phyloP scores from a whole-genome alignment of 2,113 vertebrate species.

The Isurus oxyrinchus region DNA sequence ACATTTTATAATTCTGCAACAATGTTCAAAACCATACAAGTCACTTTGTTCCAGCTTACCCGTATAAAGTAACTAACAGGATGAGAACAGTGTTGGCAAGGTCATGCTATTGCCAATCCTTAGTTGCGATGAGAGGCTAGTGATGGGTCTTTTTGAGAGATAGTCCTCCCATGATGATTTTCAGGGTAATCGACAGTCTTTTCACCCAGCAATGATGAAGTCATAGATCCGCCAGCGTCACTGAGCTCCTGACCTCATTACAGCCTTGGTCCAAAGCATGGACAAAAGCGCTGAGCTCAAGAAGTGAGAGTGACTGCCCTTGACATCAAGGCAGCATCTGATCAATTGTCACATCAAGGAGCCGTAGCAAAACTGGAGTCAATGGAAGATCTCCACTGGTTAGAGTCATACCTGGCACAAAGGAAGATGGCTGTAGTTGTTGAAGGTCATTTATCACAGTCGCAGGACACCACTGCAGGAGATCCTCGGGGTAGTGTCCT shows the following conservation, averaged over 20 bases:
- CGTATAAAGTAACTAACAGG: neutral
- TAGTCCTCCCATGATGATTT: neutral
- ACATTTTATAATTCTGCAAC: neutral
- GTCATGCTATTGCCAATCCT: neutral
- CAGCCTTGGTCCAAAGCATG: no score
- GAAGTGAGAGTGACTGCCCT: no score
- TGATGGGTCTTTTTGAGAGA: neutral
- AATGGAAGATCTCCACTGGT: no score
- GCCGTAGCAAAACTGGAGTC: no score
- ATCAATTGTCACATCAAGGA: no score
- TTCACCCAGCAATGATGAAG: neutral
- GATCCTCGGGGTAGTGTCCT: no score
- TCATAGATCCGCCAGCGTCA: neutral
- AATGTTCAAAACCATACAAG: neutral
- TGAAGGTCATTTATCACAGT: neutral
- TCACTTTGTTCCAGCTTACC: neutral
- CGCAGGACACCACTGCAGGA: no score
- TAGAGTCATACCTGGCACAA: no score
- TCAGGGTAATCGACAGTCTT: neutral
- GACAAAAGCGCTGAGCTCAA: no score
- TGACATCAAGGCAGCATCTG: no score
- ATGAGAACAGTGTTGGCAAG: neutral
- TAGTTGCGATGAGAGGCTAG: neutral
- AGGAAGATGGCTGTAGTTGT: no score
- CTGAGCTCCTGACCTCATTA: no score